These are phyloP conservation scores for Crossaster papposus DNA, from an alignment of 53 echinoderm and acorn worm genomes.

Conservation along the genomic window DNA sequence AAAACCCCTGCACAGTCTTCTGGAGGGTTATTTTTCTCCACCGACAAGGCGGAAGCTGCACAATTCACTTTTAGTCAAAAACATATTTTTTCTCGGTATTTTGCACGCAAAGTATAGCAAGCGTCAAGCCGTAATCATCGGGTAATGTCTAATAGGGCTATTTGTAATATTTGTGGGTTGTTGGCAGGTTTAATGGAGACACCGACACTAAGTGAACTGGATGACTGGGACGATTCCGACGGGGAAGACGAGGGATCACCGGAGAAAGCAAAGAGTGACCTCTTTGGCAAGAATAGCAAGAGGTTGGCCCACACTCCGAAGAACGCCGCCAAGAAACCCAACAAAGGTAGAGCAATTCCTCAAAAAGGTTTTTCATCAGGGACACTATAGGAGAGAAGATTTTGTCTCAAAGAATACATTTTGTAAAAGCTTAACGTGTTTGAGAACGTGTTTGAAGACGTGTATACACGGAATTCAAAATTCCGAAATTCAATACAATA, in stretches of 20 bases:
- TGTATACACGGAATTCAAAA: too few species aligned
- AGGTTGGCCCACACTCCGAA: conserved; percentile 72
- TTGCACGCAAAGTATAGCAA: too few species aligned
- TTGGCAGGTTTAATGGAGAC: conserved; percentile 2
- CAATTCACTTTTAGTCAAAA: too few species aligned
- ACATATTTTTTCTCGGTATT: too few species aligned
- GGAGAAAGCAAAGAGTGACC: conserved; percentile 38
- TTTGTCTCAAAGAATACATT: not conserved
- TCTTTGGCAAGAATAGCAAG: conserved; percentile 68
- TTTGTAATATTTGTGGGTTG: not conserved
- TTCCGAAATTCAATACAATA: too few species aligned
- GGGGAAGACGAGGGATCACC: conserved; percentile 28
- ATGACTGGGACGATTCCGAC: conserved; percentile 48
- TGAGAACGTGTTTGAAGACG: too few species aligned
- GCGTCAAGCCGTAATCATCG: too few species aligned
- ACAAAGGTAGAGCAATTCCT: conserved; percentile 60
- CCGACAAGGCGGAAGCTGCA: too few species aligned
- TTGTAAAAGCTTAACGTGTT: too few species aligned
- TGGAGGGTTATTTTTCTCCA: too few species aligned
- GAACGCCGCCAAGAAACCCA: conserved; percentile 51
- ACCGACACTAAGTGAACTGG: conserved; percentile 37
- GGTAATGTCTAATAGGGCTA: too few species aligned
- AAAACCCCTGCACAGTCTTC: too few species aligned
- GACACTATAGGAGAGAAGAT: not conserved
- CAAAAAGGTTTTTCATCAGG: not conserved